Evolutionary conservation across 37 sponge, comb jelly and placozoan genomes (phyloP), one percentile per base, ranked within the genome.

Genomic region (Beroe ovata): DNA sequence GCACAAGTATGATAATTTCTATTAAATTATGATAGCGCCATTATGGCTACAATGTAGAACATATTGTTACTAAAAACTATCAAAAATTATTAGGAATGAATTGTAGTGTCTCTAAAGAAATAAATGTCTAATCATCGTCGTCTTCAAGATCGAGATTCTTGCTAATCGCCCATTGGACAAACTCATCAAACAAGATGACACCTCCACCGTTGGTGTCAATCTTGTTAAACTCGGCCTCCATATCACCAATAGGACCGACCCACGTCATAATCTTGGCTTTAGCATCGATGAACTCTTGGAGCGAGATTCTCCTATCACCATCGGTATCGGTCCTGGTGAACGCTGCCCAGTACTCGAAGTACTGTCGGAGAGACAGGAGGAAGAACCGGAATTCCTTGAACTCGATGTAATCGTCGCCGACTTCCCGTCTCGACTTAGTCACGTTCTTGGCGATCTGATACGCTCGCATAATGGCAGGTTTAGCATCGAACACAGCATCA

Each of bases 381-480:
- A 77, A 77, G 58, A 42, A 77, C 84, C 84, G 25, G 28, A 77
- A 77, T 58, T 77, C 84, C 54, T 42, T 77, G 23, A 42, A 42
- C 84, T 77, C 84, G 22, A 77, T 77, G 84, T 77, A 77, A 29
- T 77, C 84, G 54, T 77, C 84, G 18, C 84, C 84, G 29, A 42
- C 11, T 23, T 23, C 63, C 28, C 84, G 3, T 0, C 20, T 77
- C 2, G 84, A 77, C 25, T 21, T 36, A 8, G 39, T 36, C 58
- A 29, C n/a, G 25, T 77, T 77, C 84, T 77, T 77, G 54, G 84
- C 84, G 42, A 77, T 77, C 58, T 77, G 84, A 35, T 32, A 77
- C n/a, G 84, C 84, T 3, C 84, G 21, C 47, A 77, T 77, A 23
- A 77, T 77, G 11, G 84, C 84, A 16, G 84, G 54, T 77, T 77